A percentile compares a stretch with the other conserved stretches of the same genome.
These are phyloP conservation scores for Meloidogyne hapla DNA, from an alignment of 1,140 invertebrate genomes.

Conservation along the genomic window DNA sequence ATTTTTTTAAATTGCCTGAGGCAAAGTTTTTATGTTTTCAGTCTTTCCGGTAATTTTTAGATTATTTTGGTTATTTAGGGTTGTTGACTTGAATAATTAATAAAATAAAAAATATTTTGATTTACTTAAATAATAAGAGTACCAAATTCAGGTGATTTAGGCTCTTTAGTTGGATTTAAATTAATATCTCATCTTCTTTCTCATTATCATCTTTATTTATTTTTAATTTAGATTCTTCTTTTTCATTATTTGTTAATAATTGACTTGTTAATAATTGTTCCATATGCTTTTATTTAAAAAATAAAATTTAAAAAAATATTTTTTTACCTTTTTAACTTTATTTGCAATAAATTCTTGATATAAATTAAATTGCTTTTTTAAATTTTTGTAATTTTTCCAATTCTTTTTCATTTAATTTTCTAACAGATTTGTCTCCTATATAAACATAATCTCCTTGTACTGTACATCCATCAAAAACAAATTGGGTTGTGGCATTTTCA, in stretches of 20 bases:
- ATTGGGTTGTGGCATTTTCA: conserved; percentile 61
- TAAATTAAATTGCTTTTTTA: background rate
- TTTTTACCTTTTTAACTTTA: background rate
- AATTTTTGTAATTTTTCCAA: background rate
- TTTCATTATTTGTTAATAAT: background rate
- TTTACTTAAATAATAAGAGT: background rate
- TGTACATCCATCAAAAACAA: conserved; percentile 57
- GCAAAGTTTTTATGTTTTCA: background rate
- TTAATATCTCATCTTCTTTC: too few relatives aligned
- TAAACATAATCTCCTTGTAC: conserved; percentile 60
- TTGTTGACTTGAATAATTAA: too few relatives aligned
- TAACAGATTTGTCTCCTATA: conserved; percentile 43
- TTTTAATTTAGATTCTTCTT: background rate
- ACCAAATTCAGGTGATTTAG: background rate
- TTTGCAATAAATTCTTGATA: background rate
- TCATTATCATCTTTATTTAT: background rate
- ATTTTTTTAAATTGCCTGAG: background rate
- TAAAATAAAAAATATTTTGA: too few relatives aligned
- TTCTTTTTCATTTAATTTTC: background rate
- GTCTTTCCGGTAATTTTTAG: background rate
- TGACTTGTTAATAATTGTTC: background rate
- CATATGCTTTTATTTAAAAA: background rate
- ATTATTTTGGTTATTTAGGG: too few relatives aligned
- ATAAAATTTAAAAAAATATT: background rate
- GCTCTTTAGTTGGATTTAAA: background rate